phyloP scores from a whole-genome alignment of 2,113 vertebrate species.

The Corythornis madagascariensis region DNA sequence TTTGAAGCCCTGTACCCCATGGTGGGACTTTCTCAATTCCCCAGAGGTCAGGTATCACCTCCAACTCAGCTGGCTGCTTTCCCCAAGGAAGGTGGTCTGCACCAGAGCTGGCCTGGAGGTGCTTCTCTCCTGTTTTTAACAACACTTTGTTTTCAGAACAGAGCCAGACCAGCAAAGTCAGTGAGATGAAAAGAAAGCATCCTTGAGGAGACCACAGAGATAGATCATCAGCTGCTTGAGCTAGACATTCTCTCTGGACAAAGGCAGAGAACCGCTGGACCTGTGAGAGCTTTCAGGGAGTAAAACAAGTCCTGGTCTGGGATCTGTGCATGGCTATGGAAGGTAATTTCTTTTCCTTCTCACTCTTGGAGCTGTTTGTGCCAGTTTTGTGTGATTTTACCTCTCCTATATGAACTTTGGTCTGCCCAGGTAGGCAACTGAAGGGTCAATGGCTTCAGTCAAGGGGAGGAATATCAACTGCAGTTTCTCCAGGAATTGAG shows the following conservation, averaged over 20 bases:
- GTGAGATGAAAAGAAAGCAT: neutral
- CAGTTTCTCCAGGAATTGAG: neutral
- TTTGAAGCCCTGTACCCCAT: rapidly evolving
- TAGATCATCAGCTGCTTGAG: slow-evolving; percentile 43
- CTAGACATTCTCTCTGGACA: neutral
- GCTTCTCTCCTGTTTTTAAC: neutral
- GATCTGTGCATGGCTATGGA: neutral
- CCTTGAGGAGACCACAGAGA: slow-evolving; percentile 17
- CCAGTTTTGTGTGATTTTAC: neutral
- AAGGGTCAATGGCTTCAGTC: slow-evolving; percentile 24
- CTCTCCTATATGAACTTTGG: neutral
- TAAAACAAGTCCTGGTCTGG: neutral
- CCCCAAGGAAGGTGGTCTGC: too few species aligned
- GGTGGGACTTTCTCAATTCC: rapidly evolving
- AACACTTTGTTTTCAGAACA: neutral
- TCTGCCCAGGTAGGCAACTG: neutral
- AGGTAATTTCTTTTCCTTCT: neutral
- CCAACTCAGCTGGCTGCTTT: rapidly evolving
- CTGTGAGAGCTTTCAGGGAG: neutral
- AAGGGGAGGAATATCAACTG: neutral
- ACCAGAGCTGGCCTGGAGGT: neutral
- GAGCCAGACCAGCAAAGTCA: slow-evolving; percentile 25
- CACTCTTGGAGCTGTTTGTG: neutral
- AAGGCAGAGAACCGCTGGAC: neutral
- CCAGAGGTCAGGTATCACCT: neutral